phyloP scores from a whole-genome alignment of 2,888 invertebrate genomes.

The Rosalia funebris region DNA sequence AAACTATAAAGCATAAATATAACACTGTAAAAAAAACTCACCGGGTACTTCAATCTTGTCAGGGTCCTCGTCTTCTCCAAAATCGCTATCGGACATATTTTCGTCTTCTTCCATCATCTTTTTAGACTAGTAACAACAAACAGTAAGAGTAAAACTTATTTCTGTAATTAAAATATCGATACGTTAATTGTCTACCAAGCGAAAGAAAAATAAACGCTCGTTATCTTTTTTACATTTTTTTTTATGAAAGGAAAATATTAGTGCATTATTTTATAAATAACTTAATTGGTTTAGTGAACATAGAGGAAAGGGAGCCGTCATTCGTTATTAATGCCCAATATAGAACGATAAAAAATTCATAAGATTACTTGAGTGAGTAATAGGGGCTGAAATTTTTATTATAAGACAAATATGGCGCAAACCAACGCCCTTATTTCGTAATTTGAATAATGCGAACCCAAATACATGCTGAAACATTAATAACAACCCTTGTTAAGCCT shows the following conservation, averaged over 20 bases:
- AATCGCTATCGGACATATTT: constrained; percentile 74
- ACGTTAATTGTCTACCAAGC: constrained; percentile 39
- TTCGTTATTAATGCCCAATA: constrained; percentile 32
- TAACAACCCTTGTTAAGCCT: constrained; percentile 30
- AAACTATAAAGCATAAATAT: no score
- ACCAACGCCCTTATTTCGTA: constrained; percentile 61
- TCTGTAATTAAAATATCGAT: constrained; percentile 38
- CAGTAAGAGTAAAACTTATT: constrained; percentile 37
- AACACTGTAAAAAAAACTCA: constrained; percentile 62
- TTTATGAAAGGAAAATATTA: background rate
- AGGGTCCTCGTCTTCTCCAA: constrained; percentile 90
- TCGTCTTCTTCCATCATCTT: constrained; percentile 63
- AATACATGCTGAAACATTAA: constrained; percentile 32
- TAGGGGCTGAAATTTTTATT: constrained; percentile 52
- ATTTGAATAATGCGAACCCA: constrained; percentile 21
- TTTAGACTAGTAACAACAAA: constrained; percentile 54
- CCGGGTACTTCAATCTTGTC: constrained; percentile 93
- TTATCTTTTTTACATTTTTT: background rate
- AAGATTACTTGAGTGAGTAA: constrained; percentile 31
- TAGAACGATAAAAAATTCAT: constrained; percentile 43
- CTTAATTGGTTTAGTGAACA: background rate
- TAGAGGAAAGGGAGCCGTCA: constrained; percentile 14
- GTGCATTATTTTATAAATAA: background rate
- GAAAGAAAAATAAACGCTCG: constrained; percentile 25
- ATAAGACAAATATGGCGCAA: constrained; percentile 62